Evolutionary conservation across 1,140 invertebrate species (phyloP).

Genomic region (Scaptomyza graminum): DNA sequence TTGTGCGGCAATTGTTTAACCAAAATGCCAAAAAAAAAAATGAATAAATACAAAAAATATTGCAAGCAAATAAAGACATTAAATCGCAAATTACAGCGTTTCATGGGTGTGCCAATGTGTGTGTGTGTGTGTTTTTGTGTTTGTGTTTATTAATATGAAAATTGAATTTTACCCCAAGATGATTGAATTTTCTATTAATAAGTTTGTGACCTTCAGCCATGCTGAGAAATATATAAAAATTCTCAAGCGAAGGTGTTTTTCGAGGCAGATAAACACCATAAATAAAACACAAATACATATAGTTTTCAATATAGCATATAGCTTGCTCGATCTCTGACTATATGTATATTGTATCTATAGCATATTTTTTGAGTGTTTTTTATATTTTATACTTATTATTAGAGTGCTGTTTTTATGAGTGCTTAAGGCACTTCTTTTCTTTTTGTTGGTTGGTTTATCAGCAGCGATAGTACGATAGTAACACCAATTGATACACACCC

Average conservation of each 20-base stretch:
- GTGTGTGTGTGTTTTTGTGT: constrained; percentile 20
- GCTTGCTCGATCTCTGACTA: not conserved
- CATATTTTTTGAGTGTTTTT: constrained; percentile 15
- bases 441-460: constrained; percentile 35
- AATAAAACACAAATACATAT: constrained; percentile 46
- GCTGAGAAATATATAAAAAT: constrained; percentile 47
- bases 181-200: constrained; percentile 82
- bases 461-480: constrained; percentile 28
- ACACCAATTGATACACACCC: constrained; percentile 9
- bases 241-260: constrained; percentile 51
- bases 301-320: constrained; percentile 13
- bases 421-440: constrained; percentile 20
- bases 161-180: constrained; percentile 71
- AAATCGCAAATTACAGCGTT: constrained; percentile 56
- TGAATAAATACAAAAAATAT: not conserved
- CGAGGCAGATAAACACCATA: constrained; percentile 42
- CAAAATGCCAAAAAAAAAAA: constrained; percentile 33
- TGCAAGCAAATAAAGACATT: constrained; percentile 61
- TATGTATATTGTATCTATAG: constrained; percentile 13
- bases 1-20: constrained; percentile 30
- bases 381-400: constrained; percentile 1
- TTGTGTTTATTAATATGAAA: constrained; percentile 60
- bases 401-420: constrained; percentile 24
- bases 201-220: constrained; percentile 70
- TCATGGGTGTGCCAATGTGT: constrained; percentile 11